Base-by-base conservation (phyloP, 92 coral and sea anemone species). In the Epizoanthus rinbou region DNA sequence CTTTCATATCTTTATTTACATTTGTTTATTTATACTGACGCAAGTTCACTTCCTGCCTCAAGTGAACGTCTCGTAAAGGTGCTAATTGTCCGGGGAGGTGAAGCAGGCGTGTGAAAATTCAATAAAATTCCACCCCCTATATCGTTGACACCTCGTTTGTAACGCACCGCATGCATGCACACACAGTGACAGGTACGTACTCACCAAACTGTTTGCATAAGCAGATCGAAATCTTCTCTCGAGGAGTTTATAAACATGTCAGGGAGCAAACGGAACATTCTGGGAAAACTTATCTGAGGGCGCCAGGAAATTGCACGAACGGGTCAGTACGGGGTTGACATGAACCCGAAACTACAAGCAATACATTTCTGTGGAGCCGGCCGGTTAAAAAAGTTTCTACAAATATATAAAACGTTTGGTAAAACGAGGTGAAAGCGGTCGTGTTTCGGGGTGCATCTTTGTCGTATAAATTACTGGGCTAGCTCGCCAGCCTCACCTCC, bases 41-140 rank as follows among this genome's bases (percentile, higher is more conserved):
- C 47, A 25, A 9, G 11, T 19, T 25, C 22, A 33, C 39, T 67
- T 78, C 59, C 69, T 78, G 69, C 82, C 63, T 21, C 14, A 78
- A 74, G 63, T 62, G 52, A 78, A 78, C 45, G 69, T 60, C 81
- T 78, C 24, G 31, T 16, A 39, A 43, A 78, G 82, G 82, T 62
- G 82, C 58, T 78, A 78, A 78, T 78, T 78, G 82, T 78, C 43
- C 71, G 82, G 82, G 82, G 82, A 78, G 82, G 82, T 78, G 69
- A 62, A 78, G 21, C 37, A 4, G 60, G 64, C 39, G 82, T 78
- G 82, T 39, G 71, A 78, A 62, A 78, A 78, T 74, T 62, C 82
- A 78, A 78, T 62, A 39, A 78, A 62, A 8, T 35, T 62, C 59
- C 47, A 59, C 82, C 82, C 82, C 82, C 71, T 78, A 60, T 39